A percentile compares a stretch with the other conserved stretches of the same genome.
Conservation (phyloP, 1,140 invertebrate species). For the Adelges cooleyi region DNA sequence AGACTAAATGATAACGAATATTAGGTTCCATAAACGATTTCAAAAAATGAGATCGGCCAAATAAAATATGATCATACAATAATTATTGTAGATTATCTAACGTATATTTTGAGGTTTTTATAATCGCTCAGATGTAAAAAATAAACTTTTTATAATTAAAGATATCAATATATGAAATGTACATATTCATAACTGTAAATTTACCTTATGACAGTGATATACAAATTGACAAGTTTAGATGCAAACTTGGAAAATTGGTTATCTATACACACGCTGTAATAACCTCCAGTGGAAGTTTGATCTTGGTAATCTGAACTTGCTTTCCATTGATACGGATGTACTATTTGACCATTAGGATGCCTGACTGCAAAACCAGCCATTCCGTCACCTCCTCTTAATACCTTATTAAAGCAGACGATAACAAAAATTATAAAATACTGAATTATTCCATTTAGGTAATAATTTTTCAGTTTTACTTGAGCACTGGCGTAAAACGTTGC, state of each 20-base stretch:
- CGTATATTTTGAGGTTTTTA: too few relatives aligned
- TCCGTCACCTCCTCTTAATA: slow-evolving; percentile 78
- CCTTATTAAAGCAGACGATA: slow-evolving; percentile 41
- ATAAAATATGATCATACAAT: too few relatives aligned
- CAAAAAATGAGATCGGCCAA: too few relatives aligned
- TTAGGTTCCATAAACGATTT: too few relatives aligned
- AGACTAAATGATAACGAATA: too few relatives aligned
- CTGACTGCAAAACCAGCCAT: slow-evolving; percentile 84
- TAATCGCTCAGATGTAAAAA: too few relatives aligned
- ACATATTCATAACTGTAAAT: too few relatives aligned
- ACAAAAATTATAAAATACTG: too few relatives aligned
- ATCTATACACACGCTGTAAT: slow-evolving; percentile 88
- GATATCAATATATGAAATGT: too few relatives aligned
- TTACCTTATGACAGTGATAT: slow-evolving; percentile 78
- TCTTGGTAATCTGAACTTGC: slow-evolving; percentile 78
- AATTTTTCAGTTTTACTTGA: slow-evolving; percentile 53
- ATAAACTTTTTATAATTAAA: too few relatives aligned
- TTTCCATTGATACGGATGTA: slow-evolving; percentile 82
- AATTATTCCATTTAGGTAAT: too few relatives aligned
- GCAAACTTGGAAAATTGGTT: slow-evolving; percentile 90
- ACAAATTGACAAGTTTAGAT: slow-evolving; percentile 83
- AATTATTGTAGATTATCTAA: too few relatives aligned
- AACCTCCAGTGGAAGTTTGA: slow-evolving; percentile 60
- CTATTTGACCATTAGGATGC: slow-evolving; percentile 68
- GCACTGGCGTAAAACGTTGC: slow-evolving; percentile 89